These are phyloP conservation scores for Thunnus albacares DNA, from an alignment of 2,797 vertebrate species.

Conservation along the genomic window DNA sequence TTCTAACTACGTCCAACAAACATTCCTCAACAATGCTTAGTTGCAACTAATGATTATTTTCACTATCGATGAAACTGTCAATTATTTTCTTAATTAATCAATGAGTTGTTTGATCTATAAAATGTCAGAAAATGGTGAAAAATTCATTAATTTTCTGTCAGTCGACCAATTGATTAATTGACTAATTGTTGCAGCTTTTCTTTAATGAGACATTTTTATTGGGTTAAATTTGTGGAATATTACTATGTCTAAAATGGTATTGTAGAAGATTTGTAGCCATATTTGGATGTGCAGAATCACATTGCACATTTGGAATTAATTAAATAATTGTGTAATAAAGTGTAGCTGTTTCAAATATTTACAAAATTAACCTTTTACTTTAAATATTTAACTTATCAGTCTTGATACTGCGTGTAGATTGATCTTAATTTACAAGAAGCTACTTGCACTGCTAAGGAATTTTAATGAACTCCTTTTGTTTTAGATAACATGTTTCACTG, in stretches of 20 bases:
- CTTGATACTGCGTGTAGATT: not conserved
- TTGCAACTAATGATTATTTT: too few relatives aligned
- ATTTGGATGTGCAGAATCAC: not conserved
- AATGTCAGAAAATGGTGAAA: too few relatives aligned
- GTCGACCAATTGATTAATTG: too few relatives aligned
- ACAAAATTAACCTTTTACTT: not conserved
- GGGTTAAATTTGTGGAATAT: not conserved
- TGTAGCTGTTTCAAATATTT: not conserved
- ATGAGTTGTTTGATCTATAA: too few relatives aligned
- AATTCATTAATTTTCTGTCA: too few relatives aligned
- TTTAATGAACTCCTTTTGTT: constrained; percentile 29
- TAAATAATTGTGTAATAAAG: not conserved
- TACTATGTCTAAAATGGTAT: not conserved
- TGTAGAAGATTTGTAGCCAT: not conserved
- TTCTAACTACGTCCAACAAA: not conserved
- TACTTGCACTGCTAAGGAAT: not conserved
- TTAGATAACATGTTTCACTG: constrained; percentile 78
- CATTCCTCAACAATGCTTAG: not conserved
- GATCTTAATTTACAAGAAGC: not conserved
- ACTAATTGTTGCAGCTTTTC: too few relatives aligned
- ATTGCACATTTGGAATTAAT: not conserved
- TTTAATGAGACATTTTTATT: not conserved
- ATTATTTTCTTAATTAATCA: too few relatives aligned
- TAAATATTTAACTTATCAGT: too few relatives aligned
- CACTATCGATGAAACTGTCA: too few relatives aligned